Base-by-base conservation (phyloP, 2,113 vertebrate species). In the Pachycephala philippinensis region DNA sequence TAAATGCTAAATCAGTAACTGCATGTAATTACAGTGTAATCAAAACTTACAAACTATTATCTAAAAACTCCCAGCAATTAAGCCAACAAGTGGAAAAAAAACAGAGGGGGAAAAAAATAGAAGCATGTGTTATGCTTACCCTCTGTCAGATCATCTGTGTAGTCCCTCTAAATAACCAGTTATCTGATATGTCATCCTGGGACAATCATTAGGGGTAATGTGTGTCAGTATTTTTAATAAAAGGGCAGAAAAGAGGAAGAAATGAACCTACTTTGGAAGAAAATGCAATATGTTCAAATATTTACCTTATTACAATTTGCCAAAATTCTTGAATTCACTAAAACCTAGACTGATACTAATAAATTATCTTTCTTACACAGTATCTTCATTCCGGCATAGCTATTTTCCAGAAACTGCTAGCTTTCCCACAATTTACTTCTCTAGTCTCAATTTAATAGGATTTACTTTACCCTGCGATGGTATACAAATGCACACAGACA, bases 71-170 rank as follows among this genome's bases (percentile, higher is more conserved):
- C 8, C 9, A 71, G 11, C 10, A 68, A 60, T 1, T 49, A 37
- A 78, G 8, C 14, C 12, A 78, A 31, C 39, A 60, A 37, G 23
- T 7, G 6, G 11, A 9, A 35, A 20, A 74, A 40, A 53, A 70
- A 30, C n/a, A 35, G 17, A 47, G 12, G 6, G 11, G 13, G 4
- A 2, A 2, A 5, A 44, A 21, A 33, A 1, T 16, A 14, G 28
- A 56, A 66, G 4, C 5, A 18, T 17, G 7, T 79, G 28, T 12
- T 64, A 66, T 9, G 33, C 17, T 69, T 57, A 17, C 11, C 33
- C 39, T 68, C 7, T 27, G 15, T 68, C 57, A 86, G 44, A 66
- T 12, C 23, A 86, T 10, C 20, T 42, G 27, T 5, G 5, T 5
- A 71, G 37, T 40, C 5, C 68, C 42, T 68, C 54, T n/a, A 53